Conservation (phyloP, 2,797 vertebrate species). For the Cryptoprocta ferox region DNA sequence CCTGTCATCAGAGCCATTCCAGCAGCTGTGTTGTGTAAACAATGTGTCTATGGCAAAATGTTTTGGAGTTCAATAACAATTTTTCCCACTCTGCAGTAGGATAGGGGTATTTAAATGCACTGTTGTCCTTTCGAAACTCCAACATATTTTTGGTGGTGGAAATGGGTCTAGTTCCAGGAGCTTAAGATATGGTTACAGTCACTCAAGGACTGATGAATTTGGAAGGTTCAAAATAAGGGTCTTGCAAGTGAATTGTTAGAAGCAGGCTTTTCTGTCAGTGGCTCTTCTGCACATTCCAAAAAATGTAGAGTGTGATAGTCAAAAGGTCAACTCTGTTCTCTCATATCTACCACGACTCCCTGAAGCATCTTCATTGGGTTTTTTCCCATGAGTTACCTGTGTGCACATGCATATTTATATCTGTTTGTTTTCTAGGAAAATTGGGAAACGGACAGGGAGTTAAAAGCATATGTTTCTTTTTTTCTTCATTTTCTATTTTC, state of each 20-base stretch:
- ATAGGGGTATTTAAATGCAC: not conserved
- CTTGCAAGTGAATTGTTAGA: not conserved
- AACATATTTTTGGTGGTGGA: not conserved
- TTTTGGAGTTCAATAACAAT: conserved; percentile 48
- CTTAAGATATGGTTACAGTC: not conserved
- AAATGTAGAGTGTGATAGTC: not conserved
- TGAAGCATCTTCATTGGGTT: not conserved
- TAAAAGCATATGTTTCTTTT: not conserved
- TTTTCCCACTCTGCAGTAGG: not conserved
- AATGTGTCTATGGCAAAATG: conserved; percentile 66
- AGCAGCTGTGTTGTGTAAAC: conserved; percentile 74
- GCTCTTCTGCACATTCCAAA: not conserved
- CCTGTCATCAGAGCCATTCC: conserved; percentile 69
- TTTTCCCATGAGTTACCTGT: not conserved
- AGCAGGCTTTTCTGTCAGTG: not conserved
- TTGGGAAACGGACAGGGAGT: not conserved
- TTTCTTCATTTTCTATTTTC: not conserved
- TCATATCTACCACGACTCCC: not conserved
- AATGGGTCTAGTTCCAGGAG: not conserved
- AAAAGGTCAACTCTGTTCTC: not conserved
- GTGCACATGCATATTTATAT: not conserved
- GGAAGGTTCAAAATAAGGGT: not conserved
- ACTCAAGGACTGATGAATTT: not conserved
- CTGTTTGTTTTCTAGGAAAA: not conserved
- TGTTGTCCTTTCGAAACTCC: not conserved